Conservation (phyloP, 64 coral and sea anemone genomes). For the Acropora yongei region DNA sequence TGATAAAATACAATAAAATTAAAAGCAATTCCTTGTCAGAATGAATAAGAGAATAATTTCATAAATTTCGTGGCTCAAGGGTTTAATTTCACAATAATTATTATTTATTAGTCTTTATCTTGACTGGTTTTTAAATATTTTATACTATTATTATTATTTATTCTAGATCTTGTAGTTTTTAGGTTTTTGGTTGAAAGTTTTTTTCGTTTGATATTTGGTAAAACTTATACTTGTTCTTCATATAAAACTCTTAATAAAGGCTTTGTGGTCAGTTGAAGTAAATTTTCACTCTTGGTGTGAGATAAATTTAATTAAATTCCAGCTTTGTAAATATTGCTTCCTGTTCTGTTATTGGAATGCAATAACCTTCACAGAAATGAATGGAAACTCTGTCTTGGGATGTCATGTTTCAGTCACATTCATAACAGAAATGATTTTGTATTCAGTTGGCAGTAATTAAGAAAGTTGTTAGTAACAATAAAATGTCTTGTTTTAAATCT, state of each 20-base stretch:
- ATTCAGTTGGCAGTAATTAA: no score
- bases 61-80: no score
- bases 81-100: no score
- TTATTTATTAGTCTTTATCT: no score
- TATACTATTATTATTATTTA: no score
- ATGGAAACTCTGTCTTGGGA: slow-evolving; percentile 2
- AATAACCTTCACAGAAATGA: slow-evolving; percentile 20
- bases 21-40: no score
- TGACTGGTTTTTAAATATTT: no score
- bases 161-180: neutral
- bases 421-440: neutral
- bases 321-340: slow-evolving; percentile 5
- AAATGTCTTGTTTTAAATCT: no score
- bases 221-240: neutral
- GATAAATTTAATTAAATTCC: neutral
- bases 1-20: no score
- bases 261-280: neutral
- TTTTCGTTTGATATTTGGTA: neutral
- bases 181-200: neutral
- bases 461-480: no score
- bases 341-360: neutral
- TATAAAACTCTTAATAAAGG: neutral
- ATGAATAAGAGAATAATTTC: no score
- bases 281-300: neutral
- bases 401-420: neutral